Evolutionary conservation across 2,888 invertebrate species (phyloP).

Genomic region (Oscheius sp.): DNA sequence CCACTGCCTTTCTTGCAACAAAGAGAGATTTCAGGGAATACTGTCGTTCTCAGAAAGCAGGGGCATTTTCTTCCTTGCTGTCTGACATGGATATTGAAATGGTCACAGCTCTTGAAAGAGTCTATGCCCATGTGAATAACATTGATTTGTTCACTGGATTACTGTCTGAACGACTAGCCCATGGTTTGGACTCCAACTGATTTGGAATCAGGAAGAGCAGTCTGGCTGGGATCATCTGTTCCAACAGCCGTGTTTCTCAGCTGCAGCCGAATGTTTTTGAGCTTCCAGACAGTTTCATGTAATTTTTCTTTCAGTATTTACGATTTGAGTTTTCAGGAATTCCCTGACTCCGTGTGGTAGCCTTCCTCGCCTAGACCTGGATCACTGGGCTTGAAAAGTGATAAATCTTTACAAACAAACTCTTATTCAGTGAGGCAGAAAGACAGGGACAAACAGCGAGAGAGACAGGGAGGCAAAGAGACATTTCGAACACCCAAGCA

Average conservation of each 20-base stretch:
- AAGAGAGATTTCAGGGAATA: conserved; percentile 46
- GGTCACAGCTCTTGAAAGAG: conserved; percentile 59
- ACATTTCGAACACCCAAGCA: too few relatives aligned
- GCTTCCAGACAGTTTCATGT: conserved; percentile 78
- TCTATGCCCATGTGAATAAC: conserved; percentile 62
- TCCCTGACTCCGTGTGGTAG: conserved; percentile 59
- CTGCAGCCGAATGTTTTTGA: conserved; percentile 90
- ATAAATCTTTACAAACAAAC: not conserved
- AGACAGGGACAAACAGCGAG: too few relatives aligned
- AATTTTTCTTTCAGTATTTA: not conserved
- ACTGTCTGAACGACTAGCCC: conserved; percentile 43
- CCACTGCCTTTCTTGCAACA: not conserved
- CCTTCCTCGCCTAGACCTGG: conserved; percentile 60
- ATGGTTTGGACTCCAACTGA: too few relatives aligned
- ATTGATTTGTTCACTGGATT: conserved; percentile 57
- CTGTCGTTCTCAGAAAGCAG: conserved; percentile 62
- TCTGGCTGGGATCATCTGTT: conserved; percentile 86
- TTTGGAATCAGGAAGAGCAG: conserved; percentile 87
- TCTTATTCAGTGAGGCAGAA: too few relatives aligned
- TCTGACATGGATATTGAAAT: conserved; percentile 63
- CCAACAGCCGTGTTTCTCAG: conserved; percentile 78
- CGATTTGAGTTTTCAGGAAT: conserved; percentile 56
- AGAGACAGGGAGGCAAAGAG: too few relatives aligned
- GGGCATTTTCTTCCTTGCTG: conserved; percentile 59
- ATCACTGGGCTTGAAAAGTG: conserved; percentile 51